A percentile compares a stretch with the other conserved stretches of the same genome.
Evolutionary conservation across 2,113 vertebrate species (phyloP).

Genomic region (Gambusia affinis): DNA sequence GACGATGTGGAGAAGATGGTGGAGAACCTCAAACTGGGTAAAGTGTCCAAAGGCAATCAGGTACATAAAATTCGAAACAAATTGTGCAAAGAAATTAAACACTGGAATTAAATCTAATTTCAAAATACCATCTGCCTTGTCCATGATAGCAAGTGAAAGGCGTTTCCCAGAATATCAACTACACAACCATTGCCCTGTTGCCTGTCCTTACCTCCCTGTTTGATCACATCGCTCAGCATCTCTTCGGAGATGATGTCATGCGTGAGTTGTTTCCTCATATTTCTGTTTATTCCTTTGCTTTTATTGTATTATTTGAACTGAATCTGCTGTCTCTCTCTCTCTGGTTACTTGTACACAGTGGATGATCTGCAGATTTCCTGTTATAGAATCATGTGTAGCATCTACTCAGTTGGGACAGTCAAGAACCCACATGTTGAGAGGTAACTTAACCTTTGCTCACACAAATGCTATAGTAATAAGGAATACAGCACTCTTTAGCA

Average conservation of each 20-base stretch:
- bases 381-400: slow-evolving; percentile 93
- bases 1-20: slow-evolving; percentile 97
- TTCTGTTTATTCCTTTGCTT: not conserved
- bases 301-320: not conserved
- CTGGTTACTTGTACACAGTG: slow-evolving; percentile 74
- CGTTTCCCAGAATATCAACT: slow-evolving; percentile 93
- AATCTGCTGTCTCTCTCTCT: not conserved
- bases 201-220: slow-evolving; percentile 94
- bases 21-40: slow-evolving; percentile 91
- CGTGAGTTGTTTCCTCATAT: slow-evolving; percentile 69
- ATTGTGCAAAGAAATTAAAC: slow-evolving; percentile 2
- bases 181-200: slow-evolving; percentile 92
- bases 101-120: not conserved
- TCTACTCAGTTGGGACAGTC: slow-evolving; percentile 93
- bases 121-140: slow-evolving; percentile 10
- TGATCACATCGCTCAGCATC: slow-evolving; percentile 93
- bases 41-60: slow-evolving; percentile 90
- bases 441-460: slow-evolving; percentile 62
- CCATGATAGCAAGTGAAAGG: slow-evolving; percentile 86
- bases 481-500: not conserved
- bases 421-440: slow-evolving; percentile 91
- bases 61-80: slow-evolving; percentile 33
- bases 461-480: not conserved
- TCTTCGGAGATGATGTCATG: slow-evolving; percentile 94
- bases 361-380: slow-evolving; percentile 95